phyloP scores from a whole-genome alignment of 2,113 vertebrate genomes.

The Emydura subglobosa region DNA sequence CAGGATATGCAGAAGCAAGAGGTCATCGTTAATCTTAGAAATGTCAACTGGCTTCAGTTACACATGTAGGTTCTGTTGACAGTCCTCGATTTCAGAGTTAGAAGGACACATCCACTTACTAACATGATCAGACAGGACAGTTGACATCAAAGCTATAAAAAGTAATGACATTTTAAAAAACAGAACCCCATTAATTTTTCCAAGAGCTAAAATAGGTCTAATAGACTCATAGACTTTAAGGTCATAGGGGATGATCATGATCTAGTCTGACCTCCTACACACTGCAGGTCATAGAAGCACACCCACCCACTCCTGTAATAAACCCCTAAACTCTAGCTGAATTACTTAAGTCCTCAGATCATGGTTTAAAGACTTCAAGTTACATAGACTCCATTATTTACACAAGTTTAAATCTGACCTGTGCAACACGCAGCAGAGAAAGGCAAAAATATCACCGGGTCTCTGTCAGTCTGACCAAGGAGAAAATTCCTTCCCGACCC shows the following conservation, averaged over 20 bases:
- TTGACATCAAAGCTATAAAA: slow-evolving; percentile 45
- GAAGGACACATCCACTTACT: neutral
- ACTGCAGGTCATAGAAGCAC: neutral
- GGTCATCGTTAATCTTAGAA: neutral
- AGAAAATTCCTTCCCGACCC: neutral
- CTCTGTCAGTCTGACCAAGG: too few species aligned
- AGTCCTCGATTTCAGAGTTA: neutral
- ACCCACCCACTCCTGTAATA: neutral
- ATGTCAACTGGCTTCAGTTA: neutral
- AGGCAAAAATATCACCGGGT: too few species aligned
- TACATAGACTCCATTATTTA: neutral
- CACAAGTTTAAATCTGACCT: neutral
- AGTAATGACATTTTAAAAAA: slow-evolving; percentile 44
- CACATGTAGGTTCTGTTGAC: neutral
- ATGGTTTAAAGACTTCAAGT: neutral
- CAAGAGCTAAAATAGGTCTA: neutral
- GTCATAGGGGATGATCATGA: too few species aligned
- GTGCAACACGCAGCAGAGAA: neutral
- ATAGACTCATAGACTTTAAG: neutral
- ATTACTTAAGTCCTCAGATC: neutral
- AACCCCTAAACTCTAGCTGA: neutral
- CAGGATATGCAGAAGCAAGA: slow-evolving; percentile 20
- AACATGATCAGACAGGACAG: neutral
- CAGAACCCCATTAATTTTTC: slow-evolving; percentile 28
- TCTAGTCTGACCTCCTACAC: neutral